Evolutionary conservation across 2,797 vertebrate species (phyloP).

Genomic region (Karalla daura): DNA sequence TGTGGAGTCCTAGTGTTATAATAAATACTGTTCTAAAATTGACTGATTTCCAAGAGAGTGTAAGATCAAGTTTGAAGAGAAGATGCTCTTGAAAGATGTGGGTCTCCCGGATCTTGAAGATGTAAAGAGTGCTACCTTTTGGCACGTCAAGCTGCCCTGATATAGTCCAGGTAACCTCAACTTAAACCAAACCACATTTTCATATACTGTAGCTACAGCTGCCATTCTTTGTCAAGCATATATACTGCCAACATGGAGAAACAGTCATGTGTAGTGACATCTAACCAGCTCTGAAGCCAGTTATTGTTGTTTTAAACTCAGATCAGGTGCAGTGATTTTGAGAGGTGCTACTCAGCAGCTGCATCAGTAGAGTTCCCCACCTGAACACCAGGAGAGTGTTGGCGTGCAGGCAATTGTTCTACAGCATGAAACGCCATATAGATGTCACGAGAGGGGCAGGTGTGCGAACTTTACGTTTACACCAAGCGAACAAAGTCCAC

Average conservation of each 20-base stretch:
- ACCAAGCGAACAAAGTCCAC: conserved; percentile 25
- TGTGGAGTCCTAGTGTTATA: no score
- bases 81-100: no score
- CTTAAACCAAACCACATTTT: no score
- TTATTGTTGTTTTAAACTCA: background rate
- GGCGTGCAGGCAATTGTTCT: conserved; percentile 7
- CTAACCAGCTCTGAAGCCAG: background rate
- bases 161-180: background rate
- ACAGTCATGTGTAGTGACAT: background rate
- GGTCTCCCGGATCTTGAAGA: no score
- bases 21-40: no score
- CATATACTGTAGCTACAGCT: no score
- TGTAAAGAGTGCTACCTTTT: no score
- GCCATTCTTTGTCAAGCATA: background rate
- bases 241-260: background rate
- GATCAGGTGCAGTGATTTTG: background rate
- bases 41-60: no score
- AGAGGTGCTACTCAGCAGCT: background rate
- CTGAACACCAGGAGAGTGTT: conserved; percentile 40
- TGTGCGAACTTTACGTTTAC: conserved; percentile 36
- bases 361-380: background rate
- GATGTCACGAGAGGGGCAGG: conserved; percentile 34
- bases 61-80: no score
- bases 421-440: background rate
- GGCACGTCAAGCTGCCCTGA: no score